phyloP scores from a whole-genome alignment of 2,113 vertebrate genomes.

The Lathamus discolor region DNA sequence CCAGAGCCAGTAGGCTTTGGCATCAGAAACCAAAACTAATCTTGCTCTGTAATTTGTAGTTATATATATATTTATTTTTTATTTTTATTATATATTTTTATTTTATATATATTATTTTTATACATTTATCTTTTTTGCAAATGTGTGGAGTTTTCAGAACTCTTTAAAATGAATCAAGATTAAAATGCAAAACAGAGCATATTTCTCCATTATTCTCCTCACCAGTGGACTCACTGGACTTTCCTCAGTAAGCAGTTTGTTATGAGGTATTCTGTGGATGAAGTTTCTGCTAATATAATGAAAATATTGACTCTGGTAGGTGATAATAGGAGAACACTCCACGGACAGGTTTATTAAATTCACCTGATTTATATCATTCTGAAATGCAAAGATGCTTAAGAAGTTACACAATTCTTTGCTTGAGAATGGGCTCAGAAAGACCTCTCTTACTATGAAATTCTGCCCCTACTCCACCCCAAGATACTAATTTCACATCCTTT shows the following conservation, averaged over 20 bases:
- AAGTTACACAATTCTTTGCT: fast-evolving
- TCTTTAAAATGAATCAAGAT: not conserved
- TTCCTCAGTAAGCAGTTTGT: not conserved
- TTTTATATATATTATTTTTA: not conserved
- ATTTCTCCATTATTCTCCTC: not conserved
- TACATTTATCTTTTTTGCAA: not conserved
- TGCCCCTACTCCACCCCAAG: fast-evolving
- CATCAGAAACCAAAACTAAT: not conserved
- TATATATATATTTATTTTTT: too few species aligned
- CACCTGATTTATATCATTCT: not conserved
- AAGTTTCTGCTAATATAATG: not conserved
- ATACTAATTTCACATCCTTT: not conserved
- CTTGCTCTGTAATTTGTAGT: not conserved
- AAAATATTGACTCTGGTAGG: not conserved
- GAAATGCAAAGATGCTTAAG: not conserved
- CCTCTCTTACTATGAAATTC: not conserved
- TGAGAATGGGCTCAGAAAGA: not conserved
- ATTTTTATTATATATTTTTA: too few species aligned
- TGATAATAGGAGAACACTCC: not conserved
- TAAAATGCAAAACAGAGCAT: not conserved
- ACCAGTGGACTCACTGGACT: not conserved
- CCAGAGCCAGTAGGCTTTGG: not conserved
- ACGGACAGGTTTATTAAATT: fast-evolving
- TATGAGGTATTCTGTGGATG: not conserved
- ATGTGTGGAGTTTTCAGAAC: not conserved